phyloP scores from a whole-genome alignment of 2,888 invertebrate genomes.

The Osedax fenrisi region DNA sequence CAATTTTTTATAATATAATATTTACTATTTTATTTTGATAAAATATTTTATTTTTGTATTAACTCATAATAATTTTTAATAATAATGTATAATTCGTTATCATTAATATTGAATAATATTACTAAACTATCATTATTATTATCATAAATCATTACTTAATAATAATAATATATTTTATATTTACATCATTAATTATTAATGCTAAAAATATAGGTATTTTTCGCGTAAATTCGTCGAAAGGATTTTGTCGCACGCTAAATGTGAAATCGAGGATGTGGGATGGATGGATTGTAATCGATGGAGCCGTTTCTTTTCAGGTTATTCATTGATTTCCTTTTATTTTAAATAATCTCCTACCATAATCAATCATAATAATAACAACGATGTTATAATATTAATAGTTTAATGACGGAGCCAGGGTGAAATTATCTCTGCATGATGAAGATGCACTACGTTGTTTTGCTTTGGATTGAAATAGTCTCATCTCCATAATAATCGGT shows the following conservation, averaged over 20 bases:
- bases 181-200: too few relatives aligned
- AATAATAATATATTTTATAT: neutral
- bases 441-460: conserved; percentile 78
- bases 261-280: conserved; percentile 73
- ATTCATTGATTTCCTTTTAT: neutral
- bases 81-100: too few relatives aligned
- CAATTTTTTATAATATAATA: too few relatives aligned
- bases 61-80: too few relatives aligned
- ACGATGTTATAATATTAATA: too few relatives aligned
- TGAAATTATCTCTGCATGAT: conserved; percentile 67
- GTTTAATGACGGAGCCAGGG: conserved; percentile 85
- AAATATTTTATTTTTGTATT: too few relatives aligned
- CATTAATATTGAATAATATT: too few relatives aligned
- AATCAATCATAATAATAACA: too few relatives aligned
- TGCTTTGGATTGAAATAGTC: conserved; percentile 13
- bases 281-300: conserved; percentile 83
- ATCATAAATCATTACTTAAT: neutral
- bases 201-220: neutral
- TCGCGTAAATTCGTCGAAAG: neutral
- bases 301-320: conserved; percentile 68
- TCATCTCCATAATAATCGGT: too few relatives aligned
- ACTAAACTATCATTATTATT: neutral
- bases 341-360: too few relatives aligned
- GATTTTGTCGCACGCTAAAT: neutral
- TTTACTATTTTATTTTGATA: too few relatives aligned